phyloP scores from a whole-genome alignment of 1,140 invertebrate species.

The Pentalonia nigronervosa region DNA sequence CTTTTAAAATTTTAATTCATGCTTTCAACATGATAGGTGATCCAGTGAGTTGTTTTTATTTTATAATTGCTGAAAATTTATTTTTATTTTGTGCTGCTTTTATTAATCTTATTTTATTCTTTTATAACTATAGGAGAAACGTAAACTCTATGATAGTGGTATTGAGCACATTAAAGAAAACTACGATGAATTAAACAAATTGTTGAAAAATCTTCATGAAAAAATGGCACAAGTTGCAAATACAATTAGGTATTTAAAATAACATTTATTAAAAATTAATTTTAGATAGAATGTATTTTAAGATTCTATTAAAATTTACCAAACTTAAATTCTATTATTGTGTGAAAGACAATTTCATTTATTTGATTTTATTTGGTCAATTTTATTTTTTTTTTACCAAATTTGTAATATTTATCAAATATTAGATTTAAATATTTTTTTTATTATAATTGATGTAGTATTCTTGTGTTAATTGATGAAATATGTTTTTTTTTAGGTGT shows the following conservation, averaged over 20 bases:
- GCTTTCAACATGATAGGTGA: constrained; percentile 94
- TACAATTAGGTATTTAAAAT: constrained; percentile 72
- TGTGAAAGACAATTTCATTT: neutral
- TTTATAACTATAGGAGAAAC: constrained; percentile 72
- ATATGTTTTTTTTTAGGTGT: constrained; percentile 69
- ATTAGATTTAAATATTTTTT: neutral
- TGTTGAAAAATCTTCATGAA: constrained; percentile 85
- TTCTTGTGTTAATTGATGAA: neutral
- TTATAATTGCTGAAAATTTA: neutral
- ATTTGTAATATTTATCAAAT: too few species aligned
- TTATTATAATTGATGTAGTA: too few species aligned
- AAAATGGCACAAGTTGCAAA: constrained; percentile 93
- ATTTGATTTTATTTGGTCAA: neutral
- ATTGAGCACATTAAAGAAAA: constrained; percentile 82
- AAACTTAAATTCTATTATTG: neutral
- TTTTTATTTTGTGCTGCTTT: constrained; percentile 40
- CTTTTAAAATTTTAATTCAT: constrained; percentile 93
- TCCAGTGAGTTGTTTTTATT: constrained; percentile 70
- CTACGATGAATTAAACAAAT: constrained; percentile 81
- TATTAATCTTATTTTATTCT: constrained; percentile 22
- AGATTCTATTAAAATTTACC: neutral
- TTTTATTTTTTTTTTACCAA: too few species aligned
- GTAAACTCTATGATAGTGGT: constrained; percentile 77
- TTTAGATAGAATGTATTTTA: neutral
- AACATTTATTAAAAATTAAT: neutral